Conservation (phyloP, 2,797 vertebrate species). For the Coluber constrictor region DNA sequence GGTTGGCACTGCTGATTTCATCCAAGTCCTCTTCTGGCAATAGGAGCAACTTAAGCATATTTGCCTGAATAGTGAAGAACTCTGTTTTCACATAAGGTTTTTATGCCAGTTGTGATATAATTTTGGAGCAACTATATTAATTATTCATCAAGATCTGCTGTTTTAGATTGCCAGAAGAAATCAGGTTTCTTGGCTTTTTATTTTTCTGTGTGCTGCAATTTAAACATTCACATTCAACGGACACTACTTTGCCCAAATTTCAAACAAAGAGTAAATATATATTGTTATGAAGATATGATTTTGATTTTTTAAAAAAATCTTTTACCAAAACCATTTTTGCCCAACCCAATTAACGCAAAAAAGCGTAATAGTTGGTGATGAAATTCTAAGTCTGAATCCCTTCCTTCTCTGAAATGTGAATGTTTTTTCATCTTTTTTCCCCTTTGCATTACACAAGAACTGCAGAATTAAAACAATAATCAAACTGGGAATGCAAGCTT, state of each 20-base stretch:
- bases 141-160: background rate
- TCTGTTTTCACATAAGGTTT: background rate
- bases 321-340: background rate
- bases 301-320: background rate
- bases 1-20: background rate
- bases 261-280: background rate
- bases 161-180: background rate
- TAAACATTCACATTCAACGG: background rate
- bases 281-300: background rate
- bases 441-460: background rate
- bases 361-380: background rate
- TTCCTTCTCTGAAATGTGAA: constrained; percentile 15
- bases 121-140: background rate
- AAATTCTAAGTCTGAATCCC: background rate
- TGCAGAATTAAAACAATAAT: background rate
- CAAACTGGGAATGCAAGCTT: constrained; percentile 10
- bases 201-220: background rate
- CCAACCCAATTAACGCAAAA: background rate
- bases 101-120: background rate
- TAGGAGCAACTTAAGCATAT: background rate
- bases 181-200: background rate
- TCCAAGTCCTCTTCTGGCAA: background rate
- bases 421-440: background rate
- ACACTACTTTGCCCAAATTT: background rate
- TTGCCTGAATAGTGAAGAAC: background rate